Conservation (phyloP, 2,888 invertebrate genomes). For the Blastobasis adustella region DNA sequence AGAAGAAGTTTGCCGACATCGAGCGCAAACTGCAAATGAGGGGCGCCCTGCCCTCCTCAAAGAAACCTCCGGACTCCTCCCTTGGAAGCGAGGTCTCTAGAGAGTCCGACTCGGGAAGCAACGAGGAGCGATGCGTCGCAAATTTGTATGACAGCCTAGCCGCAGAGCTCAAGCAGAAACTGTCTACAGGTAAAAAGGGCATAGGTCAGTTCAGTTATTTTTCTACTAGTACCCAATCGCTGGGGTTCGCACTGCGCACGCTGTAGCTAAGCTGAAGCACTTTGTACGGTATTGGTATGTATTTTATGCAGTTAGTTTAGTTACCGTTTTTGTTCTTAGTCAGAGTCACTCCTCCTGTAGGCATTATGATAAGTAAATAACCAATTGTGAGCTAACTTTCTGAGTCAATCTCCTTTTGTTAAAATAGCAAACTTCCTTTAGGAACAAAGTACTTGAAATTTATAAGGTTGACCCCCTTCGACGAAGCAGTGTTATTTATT, state of each 20-base stretch:
- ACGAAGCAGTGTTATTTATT: too few relatives aligned
- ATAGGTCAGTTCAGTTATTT: slow-evolving; percentile 52
- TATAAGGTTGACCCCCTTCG: too few relatives aligned
- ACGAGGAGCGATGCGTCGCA: slow-evolving; percentile 81
- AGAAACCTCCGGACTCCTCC: slow-evolving; percentile 82
- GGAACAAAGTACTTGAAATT: too few relatives aligned
- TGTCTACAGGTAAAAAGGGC: slow-evolving; percentile 73
- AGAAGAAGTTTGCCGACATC: slow-evolving; percentile 88
- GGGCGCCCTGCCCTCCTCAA: slow-evolving; percentile 73
- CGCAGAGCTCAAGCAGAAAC: slow-evolving; percentile 85
- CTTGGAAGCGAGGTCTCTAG: slow-evolving; percentile 84
- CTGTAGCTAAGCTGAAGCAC: too few relatives aligned
- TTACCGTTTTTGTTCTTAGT: too few relatives aligned
- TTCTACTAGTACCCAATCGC: slow-evolving; percentile 36
- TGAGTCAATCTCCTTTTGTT: too few relatives aligned
- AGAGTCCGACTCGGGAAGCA: slow-evolving; percentile 81
- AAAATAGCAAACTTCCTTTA: too few relatives aligned
- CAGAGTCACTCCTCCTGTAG: too few relatives aligned
- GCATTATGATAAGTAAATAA: too few relatives aligned
- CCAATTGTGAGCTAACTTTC: too few relatives aligned
- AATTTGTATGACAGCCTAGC: slow-evolving; percentile 93
- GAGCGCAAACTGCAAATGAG: slow-evolving; percentile 76
- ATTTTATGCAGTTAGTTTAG: too few relatives aligned
- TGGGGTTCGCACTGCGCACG: not conserved
- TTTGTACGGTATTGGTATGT: too few relatives aligned